A percentile compares a stretch with the other conserved stretches of the same genome.
Evolutionary conservation across 2,888 invertebrate genomes (phyloP).

Genomic region (Diadegma fenestrale): DNA sequence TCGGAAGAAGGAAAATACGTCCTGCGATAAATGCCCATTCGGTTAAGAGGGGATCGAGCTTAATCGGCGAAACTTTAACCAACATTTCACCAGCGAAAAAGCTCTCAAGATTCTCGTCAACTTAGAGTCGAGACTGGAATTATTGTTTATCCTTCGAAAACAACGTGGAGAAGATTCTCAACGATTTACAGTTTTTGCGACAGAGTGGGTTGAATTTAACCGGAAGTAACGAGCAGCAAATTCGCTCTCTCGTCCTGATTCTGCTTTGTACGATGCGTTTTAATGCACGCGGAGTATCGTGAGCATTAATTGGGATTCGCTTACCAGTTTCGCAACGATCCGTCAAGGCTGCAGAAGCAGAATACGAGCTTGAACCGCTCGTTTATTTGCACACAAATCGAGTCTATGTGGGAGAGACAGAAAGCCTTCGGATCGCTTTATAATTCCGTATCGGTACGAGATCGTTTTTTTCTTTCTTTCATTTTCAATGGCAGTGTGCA

Average conservation of each 20-base stretch:
- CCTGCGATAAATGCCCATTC: constrained; percentile 21
- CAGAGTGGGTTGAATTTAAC: too few species aligned
- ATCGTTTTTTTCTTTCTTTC: background rate
- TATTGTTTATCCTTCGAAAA: too few species aligned
- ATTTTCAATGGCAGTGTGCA: background rate
- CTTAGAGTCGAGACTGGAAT: background rate
- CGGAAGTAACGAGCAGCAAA: constrained; percentile 9
- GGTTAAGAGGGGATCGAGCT: background rate
- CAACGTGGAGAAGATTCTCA: too few species aligned
- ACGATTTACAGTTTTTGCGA: background rate
- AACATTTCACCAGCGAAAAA: background rate
- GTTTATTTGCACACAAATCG: constrained; percentile 18
- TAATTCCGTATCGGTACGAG: background rate
- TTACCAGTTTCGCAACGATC: constrained; percentile 67
- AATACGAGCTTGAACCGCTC: too few species aligned
- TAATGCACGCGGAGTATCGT: constrained; percentile 45
- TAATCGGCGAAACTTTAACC: background rate
- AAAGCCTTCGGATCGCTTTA: background rate
- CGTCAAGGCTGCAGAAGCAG: too few species aligned
- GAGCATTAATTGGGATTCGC: constrained; percentile 75
- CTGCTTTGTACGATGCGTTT: constrained; percentile 53
- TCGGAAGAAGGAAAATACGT: constrained; percentile 16
- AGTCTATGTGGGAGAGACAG: background rate
- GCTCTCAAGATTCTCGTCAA: background rate
- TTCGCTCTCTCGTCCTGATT: constrained; percentile 22